phyloP scores from a whole-genome alignment of 2,888 invertebrate species.

The Bimastos eiseni region DNA sequence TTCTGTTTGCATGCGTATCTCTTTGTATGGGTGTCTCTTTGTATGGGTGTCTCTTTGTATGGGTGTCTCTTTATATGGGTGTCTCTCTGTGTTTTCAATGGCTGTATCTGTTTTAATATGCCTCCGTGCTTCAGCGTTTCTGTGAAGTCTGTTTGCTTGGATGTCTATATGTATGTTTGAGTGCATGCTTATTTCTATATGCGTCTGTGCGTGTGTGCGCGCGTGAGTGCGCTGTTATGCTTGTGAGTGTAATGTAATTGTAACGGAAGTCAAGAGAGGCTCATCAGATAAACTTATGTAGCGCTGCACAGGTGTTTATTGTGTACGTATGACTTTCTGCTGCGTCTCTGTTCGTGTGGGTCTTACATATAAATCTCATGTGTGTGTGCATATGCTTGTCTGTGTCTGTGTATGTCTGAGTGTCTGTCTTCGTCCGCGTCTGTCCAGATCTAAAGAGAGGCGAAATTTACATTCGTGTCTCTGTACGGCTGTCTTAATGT shows the following conservation, averaged over 20 bases:
- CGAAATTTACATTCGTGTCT: too few relatives aligned
- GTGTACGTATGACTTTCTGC: background rate
- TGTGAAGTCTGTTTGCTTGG: background rate
- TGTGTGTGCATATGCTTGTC: background rate
- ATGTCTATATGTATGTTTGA: background rate
- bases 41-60: background rate
- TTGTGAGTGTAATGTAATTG: too few relatives aligned
- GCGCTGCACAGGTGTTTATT: too few relatives aligned
- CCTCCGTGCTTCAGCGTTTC: background rate
- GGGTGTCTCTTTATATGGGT: background rate
- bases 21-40: background rate
- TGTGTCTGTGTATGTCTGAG: background rate
- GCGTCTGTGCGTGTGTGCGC: background rate
- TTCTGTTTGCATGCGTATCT: too few relatives aligned
- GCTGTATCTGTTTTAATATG: background rate
- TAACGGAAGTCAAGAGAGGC: too few relatives aligned
- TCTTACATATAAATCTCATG: background rate
- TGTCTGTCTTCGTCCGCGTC: background rate
- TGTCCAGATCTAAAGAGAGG: too few relatives aligned
- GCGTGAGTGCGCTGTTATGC: background rate
- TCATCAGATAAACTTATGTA: too few relatives aligned
- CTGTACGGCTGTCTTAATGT: too few relatives aligned
- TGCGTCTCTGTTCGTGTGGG: background rate
- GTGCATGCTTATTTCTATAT: background rate
- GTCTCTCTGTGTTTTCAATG: background rate